Base-by-base conservation (phyloP, 2,113 vertebrate genomes). In the Sceloporus tristichus region DNA sequence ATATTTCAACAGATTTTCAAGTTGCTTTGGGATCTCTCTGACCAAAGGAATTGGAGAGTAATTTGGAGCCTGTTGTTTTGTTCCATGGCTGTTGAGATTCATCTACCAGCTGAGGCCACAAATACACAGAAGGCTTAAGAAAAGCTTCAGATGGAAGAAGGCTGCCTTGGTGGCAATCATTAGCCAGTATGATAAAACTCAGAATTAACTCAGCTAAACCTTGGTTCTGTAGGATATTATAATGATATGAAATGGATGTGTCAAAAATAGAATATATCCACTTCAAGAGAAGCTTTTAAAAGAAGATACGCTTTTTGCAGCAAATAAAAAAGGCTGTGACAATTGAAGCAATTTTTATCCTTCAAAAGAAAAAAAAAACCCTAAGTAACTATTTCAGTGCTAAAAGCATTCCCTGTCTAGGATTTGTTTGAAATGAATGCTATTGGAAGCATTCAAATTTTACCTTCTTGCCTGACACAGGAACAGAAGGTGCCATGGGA, bases 241-340 rank as follows among this genome's bases (percentile, higher is more conserved):
- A 92, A 93, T 91, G 86, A 92, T 92, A 79, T 65, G 74, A 94
- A 94, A 93, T 91, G 53, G 53, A 92, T 91, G 88, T 88, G 56
- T 91, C 91, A 91, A 89, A 95, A 95, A 93, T 92, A 95, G 94
- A 92, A 89, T 81, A 93, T 86, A 90, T 89, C 91, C 85, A 92
- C 91, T 92, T 90, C 91, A 90, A 65, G 91, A 94, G 53, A 92
- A 87, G 84, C 68, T 92, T 92, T 91, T 84, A 93, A 90, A 87
- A 92, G 92, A 91, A 88, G 6, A 68, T 68, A 80, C 65, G 86
- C 90, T 86, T 88, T 90, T 25, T 86, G 78, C 83, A 90, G 89
- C 87, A 94, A 86, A 87, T 83, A 77, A 94, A 77, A 94, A 91
- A 94, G 86, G 48, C 86, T 92, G 73, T 29, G 25, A 25, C 27